A percentile compares a stretch with the other conserved stretches of the same genome.
These are phyloP conservation scores for Zosterops lateralis DNA, from an alignment of 2,113 vertebrate species.

Conservation along the genomic window DNA sequence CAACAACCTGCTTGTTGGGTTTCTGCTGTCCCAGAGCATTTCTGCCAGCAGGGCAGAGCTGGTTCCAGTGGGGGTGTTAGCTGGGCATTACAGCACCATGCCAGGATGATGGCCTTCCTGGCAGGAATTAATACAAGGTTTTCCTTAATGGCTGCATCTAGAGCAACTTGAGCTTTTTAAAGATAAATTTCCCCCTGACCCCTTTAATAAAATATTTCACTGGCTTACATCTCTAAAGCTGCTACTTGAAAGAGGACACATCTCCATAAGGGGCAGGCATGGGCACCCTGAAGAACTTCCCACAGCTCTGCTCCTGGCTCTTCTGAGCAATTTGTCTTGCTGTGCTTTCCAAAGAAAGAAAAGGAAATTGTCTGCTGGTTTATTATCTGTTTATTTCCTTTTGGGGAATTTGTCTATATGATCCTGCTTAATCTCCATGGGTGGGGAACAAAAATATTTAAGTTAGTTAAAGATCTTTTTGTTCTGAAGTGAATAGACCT, in stretches of 20 bases:
- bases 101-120: not conserved
- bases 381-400: constrained; percentile 47
- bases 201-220: not conserved
- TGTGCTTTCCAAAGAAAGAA: not conserved
- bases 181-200: not conserved
- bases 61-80: fast-evolving
- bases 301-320: not conserved
- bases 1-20: not conserved
- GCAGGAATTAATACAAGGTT: not conserved
- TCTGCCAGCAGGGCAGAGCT: not conserved
- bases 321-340: not conserved
- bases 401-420: not conserved
- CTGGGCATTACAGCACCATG: fast-evolving
- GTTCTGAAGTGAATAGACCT: constrained; percentile 35
- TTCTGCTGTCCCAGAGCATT: not conserved
- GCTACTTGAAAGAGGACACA: not conserved
- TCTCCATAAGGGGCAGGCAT: fast-evolving
- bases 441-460: constrained; percentile 39
- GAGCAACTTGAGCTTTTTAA: not conserved
- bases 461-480: constrained; percentile 27
- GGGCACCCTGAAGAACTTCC: not conserved
- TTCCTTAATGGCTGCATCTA: not conserved
- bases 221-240: not conserved
- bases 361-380: constrained; percentile 6
- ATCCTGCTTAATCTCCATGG: not conserved